These are phyloP conservation scores for Nasonia longicornis DNA, from an alignment of 1,140 invertebrate genomes.

Conservation along the genomic window DNA sequence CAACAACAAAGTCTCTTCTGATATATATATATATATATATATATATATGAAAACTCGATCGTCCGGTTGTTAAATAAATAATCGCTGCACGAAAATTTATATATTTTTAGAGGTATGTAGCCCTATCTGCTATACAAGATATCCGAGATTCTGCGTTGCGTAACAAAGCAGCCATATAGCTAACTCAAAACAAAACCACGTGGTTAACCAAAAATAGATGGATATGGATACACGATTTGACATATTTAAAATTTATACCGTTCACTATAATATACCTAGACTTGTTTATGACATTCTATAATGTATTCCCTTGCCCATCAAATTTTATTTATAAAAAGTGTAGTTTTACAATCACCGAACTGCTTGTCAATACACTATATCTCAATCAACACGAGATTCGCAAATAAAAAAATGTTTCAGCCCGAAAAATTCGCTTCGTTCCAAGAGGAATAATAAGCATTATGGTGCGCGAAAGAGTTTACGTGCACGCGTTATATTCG, in stretches of 20 bases:
- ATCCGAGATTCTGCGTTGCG: background rate
- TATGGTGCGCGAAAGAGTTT: slow-evolving; percentile 6
- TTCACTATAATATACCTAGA: background rate
- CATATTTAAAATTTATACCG: background rate
- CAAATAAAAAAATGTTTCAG: background rate
- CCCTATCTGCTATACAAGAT: background rate
- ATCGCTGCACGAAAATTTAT: no score
- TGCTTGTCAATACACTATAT: no score
- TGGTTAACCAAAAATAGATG: background rate
- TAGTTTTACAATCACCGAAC: no score
- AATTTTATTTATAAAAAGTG: background rate
- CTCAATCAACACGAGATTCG: no score
- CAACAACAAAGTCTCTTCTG: no score
- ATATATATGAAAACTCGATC: no score
- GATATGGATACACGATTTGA: background rate
- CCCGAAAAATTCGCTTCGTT: background rate
- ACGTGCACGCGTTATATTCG: slow-evolving; percentile 26
- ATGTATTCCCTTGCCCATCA: background rate
- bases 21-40: no score
- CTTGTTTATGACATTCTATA: background rate
- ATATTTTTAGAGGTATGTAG: no score
- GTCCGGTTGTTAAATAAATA: no score
- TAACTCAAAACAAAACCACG: slow-evolving; percentile 3
- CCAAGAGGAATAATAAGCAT: background rate
- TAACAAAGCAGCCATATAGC: background rate